Evolutionary conservation across 2,113 vertebrate genomes (phyloP).

Genomic region (Eclectus roratus): DNA sequence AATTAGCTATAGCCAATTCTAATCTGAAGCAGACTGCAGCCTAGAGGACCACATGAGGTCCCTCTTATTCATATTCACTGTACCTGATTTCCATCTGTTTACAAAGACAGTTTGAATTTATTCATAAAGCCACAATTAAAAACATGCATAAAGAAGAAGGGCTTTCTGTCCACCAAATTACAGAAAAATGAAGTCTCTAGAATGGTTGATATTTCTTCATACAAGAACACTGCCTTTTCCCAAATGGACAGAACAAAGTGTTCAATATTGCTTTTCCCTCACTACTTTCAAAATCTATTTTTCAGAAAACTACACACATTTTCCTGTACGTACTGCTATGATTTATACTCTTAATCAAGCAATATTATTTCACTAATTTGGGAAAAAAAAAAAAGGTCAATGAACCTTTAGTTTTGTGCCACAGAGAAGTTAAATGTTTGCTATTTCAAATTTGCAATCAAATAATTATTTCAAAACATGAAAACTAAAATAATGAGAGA

Average conservation of each 20-base stretch:
- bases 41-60: not conserved
- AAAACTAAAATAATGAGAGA: not conserved
- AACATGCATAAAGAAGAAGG: not conserved
- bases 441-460: not conserved
- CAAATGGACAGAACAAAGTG: not conserved
- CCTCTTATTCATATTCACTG: not conserved
- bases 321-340: not conserved
- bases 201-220: not conserved
- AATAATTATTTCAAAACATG: not conserved
- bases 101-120: not conserved
- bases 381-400: not conserved
- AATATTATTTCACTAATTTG: not conserved
- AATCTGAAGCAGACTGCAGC: not conserved
- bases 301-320: not conserved
- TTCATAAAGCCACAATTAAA: slow-evolving; percentile 3
- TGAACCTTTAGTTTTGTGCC: not conserved
- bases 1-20: not conserved
- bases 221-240: not conserved
- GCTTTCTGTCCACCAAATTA: not conserved
- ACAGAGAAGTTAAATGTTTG: not conserved
- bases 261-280: not conserved
- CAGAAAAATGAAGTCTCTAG: not conserved
- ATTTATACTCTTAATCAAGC: not conserved
- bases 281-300: not conserved
- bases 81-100: slow-evolving; percentile 15